Base-by-base conservation (phyloP, 1,140 invertebrate species). In the Sminthurides bifidus region DNA sequence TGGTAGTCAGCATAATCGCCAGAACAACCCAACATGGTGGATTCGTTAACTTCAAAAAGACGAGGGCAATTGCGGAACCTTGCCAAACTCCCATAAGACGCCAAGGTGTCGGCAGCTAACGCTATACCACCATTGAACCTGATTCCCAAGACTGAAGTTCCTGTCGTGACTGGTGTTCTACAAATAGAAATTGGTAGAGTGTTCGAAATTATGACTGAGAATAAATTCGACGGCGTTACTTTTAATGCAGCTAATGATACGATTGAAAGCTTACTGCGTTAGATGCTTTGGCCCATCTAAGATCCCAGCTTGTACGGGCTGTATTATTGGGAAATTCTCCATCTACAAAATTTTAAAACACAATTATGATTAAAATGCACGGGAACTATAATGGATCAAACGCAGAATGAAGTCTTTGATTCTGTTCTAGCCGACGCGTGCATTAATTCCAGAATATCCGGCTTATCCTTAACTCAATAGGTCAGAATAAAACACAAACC, bases 1-100 rank as follows among this genome's bases (percentile, higher is more conserved):
- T 98, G 92, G 69, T 81, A 96, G 73, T 98, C 94, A 21, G 90
- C 92, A 72, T 89, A 94, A 74, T 98, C 94, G 14, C 93, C 93
- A 59, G 85, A 81, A 58, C 82, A 84, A 8, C 86, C 92, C 23
- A 96, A 70, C 30, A 96, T 74, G n/a, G 87, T 91, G 53, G 83
- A 81, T 38, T 91, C 77, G 70, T 97, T 97, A 0, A 97, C 83
- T 74, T 86, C 85, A 59, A 88, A 72, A 1, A 97, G 74, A 64
- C 93, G 76, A 1, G 85, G 79, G 59, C 86, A 81, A 72, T 89
- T 81, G 48, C 86, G 77, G 70, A 83, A 96, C 51, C 90, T 77
- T 0, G 90, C 88, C 53, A 97, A 70, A 0, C 85, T 87, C 12
- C 93, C 93, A 72, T 95, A 97, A 0, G 89, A 94, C 5, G 83